These are phyloP conservation scores for Enhydra lutris DNA, from an alignment of 2,113 vertebrate species.

Conservation along the genomic window DNA sequence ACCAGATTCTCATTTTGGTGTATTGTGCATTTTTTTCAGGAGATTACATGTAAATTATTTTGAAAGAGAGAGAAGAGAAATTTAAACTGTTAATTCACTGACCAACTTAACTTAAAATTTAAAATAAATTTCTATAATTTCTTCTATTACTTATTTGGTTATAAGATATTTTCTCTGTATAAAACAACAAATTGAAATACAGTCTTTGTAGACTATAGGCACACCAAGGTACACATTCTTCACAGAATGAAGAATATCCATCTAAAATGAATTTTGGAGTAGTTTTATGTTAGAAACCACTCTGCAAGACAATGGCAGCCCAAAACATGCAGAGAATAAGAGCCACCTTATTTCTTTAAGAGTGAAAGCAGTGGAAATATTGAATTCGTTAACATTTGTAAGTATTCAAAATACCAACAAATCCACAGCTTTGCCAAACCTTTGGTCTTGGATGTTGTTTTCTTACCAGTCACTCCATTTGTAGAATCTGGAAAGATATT, in stretches of 20 bases:
- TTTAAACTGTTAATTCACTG: slow-evolving; percentile 2
- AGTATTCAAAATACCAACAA: not conserved
- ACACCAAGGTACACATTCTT: not conserved
- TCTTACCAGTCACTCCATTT: not conserved
- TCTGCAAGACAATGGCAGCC: not conserved
- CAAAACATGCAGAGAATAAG: not conserved
- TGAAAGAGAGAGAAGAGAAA: slow-evolving; percentile 11
- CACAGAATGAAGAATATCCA: slow-evolving; percentile 5
- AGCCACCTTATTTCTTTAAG: not conserved
- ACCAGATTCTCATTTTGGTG: not conserved
- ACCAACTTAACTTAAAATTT: not conserved
- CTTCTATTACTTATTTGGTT: slow-evolving; percentile 11
- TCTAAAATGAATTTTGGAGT: not conserved
- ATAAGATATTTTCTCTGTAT: not conserved
- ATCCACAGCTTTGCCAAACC: not conserved
- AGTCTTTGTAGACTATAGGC: not conserved
- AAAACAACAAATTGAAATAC: not conserved
- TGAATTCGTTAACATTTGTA: not conserved
- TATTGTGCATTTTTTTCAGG: not conserved
- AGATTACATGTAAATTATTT: slow-evolving; percentile 31
- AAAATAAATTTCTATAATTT: not conserved
- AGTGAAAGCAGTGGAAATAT: not conserved
- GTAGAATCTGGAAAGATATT: not conserved
- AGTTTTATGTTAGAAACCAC: not conserved
- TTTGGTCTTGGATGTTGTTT: slow-evolving; percentile 11